Base-by-base conservation (phyloP, 2,113 vertebrate species). In the Corythaeola cristata region DNA sequence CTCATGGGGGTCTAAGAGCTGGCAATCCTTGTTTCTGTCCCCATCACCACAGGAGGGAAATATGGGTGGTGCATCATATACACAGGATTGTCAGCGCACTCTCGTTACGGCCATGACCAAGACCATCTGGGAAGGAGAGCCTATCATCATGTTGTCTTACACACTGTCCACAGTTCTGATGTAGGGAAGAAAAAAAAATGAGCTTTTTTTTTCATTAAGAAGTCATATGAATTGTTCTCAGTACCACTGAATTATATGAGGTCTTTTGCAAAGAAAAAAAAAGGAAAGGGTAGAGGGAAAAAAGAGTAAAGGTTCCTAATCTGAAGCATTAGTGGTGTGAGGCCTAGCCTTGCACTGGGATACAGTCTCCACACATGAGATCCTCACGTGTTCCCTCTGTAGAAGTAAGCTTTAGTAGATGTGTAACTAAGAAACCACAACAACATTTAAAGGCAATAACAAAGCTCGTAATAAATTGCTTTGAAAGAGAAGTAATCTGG, bases 121-220 rank as follows among this genome's bases (percentile, higher is more conserved):
- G 53, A 68, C 11, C 50, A n/a, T 13, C 15, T 0, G 0, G 19
- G 23, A 75, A 49, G 44, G 13, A 83, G 11, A 16, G 3, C 11
- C 37, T 24, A 0, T 13, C 11, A 17, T 55, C 21, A 2, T 8
- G 18, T 21, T 53, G 39, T 47, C 44, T 77, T 73, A 30, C 28
- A 35, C 39, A 32, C 8, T 26, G 39, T 11, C 64, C 45, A 56
- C 35, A 39, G 13, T 44, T 71, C 49, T 69, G 23, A 47, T 13
- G 5, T 13, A n/a, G 44, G 3, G 28, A 15, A 85, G 17, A 20
- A 47, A 71, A 63, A 63, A 88, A 26, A 8, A 1, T 9, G 41
- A 10, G 3, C 2, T 11, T 23, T 22, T 47, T 47, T 62, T 45
- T 41, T n/a, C 3, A 20, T 26, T 5, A 71, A 87, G n/a, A 32